Percentiles rank a stretch among this genome's conserved stretches.
These are phyloP conservation scores for Amblyopsis hoosieri DNA, from an alignment of 2,797 vertebrate genomes.

Conservation along the genomic window DNA sequence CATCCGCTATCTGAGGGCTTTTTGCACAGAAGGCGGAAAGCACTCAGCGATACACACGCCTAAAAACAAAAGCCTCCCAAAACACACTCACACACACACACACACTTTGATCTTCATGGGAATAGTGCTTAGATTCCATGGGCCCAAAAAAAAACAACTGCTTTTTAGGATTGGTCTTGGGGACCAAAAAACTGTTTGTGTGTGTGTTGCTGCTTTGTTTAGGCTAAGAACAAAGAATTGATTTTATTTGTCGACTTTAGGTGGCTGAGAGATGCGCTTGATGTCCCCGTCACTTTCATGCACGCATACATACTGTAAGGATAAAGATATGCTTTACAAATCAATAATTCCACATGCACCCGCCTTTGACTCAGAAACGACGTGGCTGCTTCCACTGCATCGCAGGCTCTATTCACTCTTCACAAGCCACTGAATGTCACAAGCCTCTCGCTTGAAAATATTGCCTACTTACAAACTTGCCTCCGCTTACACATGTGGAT, in stretches of 20 bases:
- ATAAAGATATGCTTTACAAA: slow-evolving; percentile 77
- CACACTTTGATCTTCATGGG: slow-evolving; percentile 70
- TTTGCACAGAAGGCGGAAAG: slow-evolving; percentile 73
- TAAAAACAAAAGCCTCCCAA: slow-evolving; percentile 64
- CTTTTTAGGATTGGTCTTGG: slow-evolving; percentile 47
- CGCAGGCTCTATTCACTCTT: slow-evolving; percentile 46
- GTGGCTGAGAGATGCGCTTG: slow-evolving; percentile 63
- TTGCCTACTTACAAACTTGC: slow-evolving; percentile 67
- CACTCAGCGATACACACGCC: slow-evolving; percentile 65
- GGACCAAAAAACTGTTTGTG: slow-evolving; percentile 46
- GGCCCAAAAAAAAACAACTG: slow-evolving; percentile 58
- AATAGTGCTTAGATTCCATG: slow-evolving; percentile 68
- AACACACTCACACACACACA: slow-evolving; percentile 45
- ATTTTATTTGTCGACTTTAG: slow-evolving; percentile 49
- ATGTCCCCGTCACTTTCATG: slow-evolving; percentile 61
- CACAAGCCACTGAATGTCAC: slow-evolving; percentile 73
- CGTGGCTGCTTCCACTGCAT: slow-evolving; percentile 62
- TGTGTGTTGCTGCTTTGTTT: slow-evolving; percentile 50
- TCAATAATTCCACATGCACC: slow-evolving; percentile 71
- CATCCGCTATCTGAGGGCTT: slow-evolving; percentile 73
- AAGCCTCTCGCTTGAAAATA: slow-evolving; percentile 66
- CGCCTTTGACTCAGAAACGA: slow-evolving; percentile 57
- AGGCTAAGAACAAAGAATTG: slow-evolving; percentile 65
- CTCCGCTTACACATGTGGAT: slow-evolving; percentile 73
- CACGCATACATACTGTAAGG: slow-evolving; percentile 61